A percentile compares a stretch with the other conserved stretches of the same genome.
Conservation (phyloP, 1,140 invertebrate genomes). For the Tetragnatha versicolor region DNA sequence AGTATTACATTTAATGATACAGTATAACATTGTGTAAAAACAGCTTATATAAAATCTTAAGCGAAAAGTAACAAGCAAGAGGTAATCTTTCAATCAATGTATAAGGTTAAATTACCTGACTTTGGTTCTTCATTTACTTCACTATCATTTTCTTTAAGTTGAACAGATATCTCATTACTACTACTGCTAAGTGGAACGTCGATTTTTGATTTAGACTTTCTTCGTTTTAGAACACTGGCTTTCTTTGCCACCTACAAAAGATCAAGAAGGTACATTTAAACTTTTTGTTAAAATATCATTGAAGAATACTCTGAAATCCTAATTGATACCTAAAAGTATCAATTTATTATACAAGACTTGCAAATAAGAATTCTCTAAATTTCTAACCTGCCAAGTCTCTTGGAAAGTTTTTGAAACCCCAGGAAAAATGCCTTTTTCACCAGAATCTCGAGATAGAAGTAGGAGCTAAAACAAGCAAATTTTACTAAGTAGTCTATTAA, state of each 20-base stretch:
- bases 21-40: too few species aligned
- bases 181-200: conserved; percentile 63
- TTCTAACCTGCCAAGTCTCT: conserved; percentile 44
- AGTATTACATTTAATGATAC: too few species aligned
- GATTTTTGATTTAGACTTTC: conserved; percentile 75
- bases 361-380: not conserved
- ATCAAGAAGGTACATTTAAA: too few species aligned
- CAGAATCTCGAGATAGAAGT: conserved; percentile 29
- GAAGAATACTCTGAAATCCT: not conserved
- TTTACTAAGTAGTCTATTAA: not conserved
- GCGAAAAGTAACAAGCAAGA: not conserved
- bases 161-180: conserved; percentile 32
- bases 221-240: conserved; percentile 74
- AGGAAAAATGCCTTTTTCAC: conserved; percentile 40
- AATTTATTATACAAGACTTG: not conserved
- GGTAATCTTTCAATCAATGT: too few species aligned
- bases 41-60: too few species aligned
- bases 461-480: conserved; percentile 11
- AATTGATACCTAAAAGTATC: not conserved
- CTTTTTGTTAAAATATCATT: too few species aligned
- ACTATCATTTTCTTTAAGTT: conserved; percentile 38
- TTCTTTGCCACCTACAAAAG: conserved; percentile 76
- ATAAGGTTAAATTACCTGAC: conserved; percentile 23
- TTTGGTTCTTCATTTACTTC: conserved; percentile 37
- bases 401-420: conserved; percentile 51